Conservation (phyloP, 1,140 invertebrate genomes). For the Drosophila saltans region DNA sequence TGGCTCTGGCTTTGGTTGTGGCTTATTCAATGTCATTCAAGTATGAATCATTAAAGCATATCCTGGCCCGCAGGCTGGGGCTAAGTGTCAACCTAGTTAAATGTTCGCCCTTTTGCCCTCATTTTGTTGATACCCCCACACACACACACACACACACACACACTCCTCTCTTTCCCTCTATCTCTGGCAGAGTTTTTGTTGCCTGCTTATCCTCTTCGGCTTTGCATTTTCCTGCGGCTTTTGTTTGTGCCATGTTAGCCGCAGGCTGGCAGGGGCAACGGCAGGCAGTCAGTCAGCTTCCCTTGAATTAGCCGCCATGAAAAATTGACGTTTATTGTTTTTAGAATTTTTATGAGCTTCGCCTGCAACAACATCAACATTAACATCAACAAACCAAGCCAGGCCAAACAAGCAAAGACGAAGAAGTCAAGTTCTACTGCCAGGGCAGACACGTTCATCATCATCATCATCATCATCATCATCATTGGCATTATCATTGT, state of each 20-base stretch:
- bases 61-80: slow-evolving; percentile 31
- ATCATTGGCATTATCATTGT: not conserved
- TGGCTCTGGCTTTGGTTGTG: not conserved
- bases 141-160: too few species aligned
- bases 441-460: slow-evolving; percentile 8
- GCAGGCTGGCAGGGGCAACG: not conserved
- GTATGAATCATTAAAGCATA: slow-evolving; percentile 29
- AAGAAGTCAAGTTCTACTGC: not conserved
- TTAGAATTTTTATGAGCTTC: slow-evolving; percentile 64
- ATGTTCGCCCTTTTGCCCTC: slow-evolving; percentile 35
- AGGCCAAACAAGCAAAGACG: not conserved
- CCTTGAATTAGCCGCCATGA: slow-evolving; percentile 61
- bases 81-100: slow-evolving; percentile 54
- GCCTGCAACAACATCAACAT: not conserved
- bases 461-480: not conserved
- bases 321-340: slow-evolving; percentile 76
- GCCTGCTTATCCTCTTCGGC: slow-evolving; percentile 5
- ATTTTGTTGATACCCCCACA: not conserved
- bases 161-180: not conserved
- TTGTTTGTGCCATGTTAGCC: slow-evolving; percentile 16
- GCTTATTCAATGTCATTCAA: slow-evolving; percentile 17
- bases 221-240: slow-evolving; percentile 7
- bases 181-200: not conserved
- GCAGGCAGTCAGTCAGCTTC: slow-evolving; percentile 15
- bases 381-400: not conserved